Evolutionary conservation across 2,113 vertebrate genomes (phyloP).

Genomic region (Caranx ignobilis): DNA sequence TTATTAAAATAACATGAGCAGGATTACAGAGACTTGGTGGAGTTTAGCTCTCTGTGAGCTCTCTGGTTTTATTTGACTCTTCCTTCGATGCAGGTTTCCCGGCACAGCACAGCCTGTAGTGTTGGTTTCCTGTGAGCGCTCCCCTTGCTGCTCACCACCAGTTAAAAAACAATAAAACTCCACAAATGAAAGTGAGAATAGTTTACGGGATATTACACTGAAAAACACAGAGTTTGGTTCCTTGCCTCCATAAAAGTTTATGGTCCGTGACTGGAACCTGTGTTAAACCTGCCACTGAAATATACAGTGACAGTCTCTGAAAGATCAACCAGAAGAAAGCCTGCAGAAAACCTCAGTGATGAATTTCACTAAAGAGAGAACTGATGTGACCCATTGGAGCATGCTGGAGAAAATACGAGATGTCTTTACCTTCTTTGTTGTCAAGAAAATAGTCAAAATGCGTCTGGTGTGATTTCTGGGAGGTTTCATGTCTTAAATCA

Average conservation of each 20-base stretch:
- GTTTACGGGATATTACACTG: conserved; percentile 23
- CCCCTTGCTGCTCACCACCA: neutral
- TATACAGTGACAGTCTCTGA: neutral
- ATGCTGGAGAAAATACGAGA: conserved; percentile 6
- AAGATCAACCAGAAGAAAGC: conserved; percentile 18
- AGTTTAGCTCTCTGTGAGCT: neutral
- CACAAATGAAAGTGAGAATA: conserved; percentile 10
- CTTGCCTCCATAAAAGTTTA: conserved; percentile 16
- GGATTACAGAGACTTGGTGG: neutral
- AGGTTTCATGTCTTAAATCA: conserved; percentile 38
- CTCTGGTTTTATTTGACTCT: conserved; percentile 19
- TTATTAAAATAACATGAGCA: neutral
- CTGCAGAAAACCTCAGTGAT: conserved; percentile 37
- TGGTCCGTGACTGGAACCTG: conserved; percentile 18
- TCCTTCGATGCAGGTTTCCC: conserved; percentile 12
- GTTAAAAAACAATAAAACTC: conserved; percentile 15
- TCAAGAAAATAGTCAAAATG: conserved; percentile 20
- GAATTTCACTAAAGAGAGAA: conserved; percentile 14
- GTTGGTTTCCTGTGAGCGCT: neutral
- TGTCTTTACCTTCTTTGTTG: conserved; percentile 4
- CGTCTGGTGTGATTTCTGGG: neutral
- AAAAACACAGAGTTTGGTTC: conserved; percentile 12
- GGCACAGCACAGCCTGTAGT: conserved; percentile 20
- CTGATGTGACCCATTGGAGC: conserved; percentile 16
- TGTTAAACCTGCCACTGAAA: neutral